phyloP scores from a whole-genome alignment of 2,888 invertebrate species.

The Argyresthia albistria region DNA sequence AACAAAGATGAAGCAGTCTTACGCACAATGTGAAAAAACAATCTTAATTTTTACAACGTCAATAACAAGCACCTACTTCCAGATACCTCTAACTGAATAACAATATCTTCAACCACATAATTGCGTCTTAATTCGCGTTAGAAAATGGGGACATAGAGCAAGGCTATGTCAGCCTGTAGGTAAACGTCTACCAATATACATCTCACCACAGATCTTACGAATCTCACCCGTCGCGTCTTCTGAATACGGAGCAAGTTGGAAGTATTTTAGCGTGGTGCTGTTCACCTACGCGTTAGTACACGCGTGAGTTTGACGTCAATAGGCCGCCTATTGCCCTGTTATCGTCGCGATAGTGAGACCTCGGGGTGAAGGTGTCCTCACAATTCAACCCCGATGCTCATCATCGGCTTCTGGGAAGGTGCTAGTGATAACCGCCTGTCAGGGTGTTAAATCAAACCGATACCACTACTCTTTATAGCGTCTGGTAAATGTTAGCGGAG shows the following conservation, averaged over 20 bases:
- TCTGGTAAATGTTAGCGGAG: too few relatives aligned
- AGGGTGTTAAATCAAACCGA: too few relatives aligned
- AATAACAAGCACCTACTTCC: too few relatives aligned
- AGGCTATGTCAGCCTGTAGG: slow-evolving; percentile 25
- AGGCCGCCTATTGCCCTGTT: slow-evolving; percentile 45
- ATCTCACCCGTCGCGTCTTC: not conserved
- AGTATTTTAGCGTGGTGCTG: too few relatives aligned
- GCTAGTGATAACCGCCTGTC: slow-evolving; percentile 13
- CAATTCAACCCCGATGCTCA: slow-evolving; percentile 37
- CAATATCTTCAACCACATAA: slow-evolving; percentile 9
- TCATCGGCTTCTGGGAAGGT: slow-evolving; percentile 43
- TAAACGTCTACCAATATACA: slow-evolving; percentile 6
- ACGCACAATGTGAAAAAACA: too few relatives aligned
- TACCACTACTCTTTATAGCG: too few relatives aligned
- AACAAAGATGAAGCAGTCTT: too few relatives aligned
- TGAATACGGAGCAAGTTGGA: too few relatives aligned
- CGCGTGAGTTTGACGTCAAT: slow-evolving; percentile 50
- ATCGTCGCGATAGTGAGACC: slow-evolving; percentile 30
- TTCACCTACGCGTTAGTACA: slow-evolving; percentile 15
- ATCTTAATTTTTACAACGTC: too few relatives aligned
- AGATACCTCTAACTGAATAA: not conserved
- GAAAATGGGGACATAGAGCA: slow-evolving; percentile 42
- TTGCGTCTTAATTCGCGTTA: slow-evolving; percentile 44
- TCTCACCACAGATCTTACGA: not conserved
- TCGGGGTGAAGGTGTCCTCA: slow-evolving; percentile 52